Conservation (phyloP, 2,797 vertebrate species). For the Melopsittacus undulatus region DNA sequence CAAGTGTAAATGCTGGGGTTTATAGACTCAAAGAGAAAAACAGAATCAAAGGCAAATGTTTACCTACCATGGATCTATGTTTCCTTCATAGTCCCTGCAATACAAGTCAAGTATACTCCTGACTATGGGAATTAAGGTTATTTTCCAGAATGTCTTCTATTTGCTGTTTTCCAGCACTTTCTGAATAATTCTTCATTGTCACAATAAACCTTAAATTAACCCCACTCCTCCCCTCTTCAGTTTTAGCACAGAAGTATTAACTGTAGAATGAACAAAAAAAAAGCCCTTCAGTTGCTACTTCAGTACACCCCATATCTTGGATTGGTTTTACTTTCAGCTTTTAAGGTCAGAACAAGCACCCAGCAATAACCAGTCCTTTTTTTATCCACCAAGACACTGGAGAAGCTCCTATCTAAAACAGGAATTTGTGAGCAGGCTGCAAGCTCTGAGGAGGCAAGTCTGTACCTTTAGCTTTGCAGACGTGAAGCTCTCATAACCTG, state of each 20-base stretch:
- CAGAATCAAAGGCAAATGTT: constrained; percentile 33
- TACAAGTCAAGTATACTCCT: neutral
- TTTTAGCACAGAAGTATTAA: neutral
- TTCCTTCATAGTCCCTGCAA: neutral
- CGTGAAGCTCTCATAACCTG: neutral
- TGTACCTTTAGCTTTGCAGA: neutral
- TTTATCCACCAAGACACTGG: neutral
- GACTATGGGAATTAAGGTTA: neutral
- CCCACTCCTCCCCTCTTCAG: neutral
- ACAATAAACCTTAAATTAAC: constrained; percentile 7
- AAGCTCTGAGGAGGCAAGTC: neutral
- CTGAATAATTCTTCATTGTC: neutral
- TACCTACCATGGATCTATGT: neutral
- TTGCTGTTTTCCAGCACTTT: neutral
- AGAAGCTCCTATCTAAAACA: neutral
- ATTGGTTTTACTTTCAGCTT: constrained; percentile 1
- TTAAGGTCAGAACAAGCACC: neutral
- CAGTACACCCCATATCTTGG: neutral
- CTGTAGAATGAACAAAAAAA: neutral
- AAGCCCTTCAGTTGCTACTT: neutral
- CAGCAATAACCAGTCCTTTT: neutral
- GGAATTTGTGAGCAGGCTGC: neutral
- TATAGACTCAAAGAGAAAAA: neutral
- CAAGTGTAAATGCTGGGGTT: constrained; percentile 20
- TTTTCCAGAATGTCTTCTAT: constrained; percentile 4